Evolutionary conservation across 2,797 vertebrate species (phyloP).

Genomic region (Yasuhikotakia modesta): DNA sequence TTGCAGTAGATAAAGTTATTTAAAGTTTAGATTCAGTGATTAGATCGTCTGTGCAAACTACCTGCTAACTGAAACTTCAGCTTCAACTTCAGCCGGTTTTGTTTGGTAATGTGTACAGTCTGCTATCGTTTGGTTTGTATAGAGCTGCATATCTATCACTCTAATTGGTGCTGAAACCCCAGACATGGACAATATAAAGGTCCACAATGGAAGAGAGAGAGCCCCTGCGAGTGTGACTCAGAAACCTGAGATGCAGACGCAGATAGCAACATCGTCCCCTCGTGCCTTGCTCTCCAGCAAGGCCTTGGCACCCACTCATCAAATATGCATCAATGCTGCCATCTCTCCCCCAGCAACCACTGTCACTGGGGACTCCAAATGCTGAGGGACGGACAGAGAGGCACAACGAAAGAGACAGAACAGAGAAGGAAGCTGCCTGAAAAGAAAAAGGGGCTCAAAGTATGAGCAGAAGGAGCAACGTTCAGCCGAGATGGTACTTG

Average conservation of each 20-base stretch:
- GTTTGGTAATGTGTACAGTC: conserved; percentile 55
- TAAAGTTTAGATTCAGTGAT: neutral
- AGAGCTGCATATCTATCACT: conserved; percentile 57
- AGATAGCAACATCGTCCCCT: conserved; percentile 60
- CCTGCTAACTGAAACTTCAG: conserved; percentile 15
- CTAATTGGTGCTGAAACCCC: conserved; percentile 66
- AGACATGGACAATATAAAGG: conserved; percentile 59
- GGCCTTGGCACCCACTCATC: conserved; percentile 63
- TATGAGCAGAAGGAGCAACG: conserved; percentile 11
- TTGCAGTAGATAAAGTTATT: neutral
- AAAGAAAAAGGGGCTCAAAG: conserved; percentile 17
- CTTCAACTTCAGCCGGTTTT: conserved; percentile 28
- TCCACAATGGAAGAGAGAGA: conserved; percentile 57
- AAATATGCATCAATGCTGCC: conserved; percentile 64
- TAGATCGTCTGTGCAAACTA: neutral
- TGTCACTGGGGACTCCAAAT: conserved; percentile 53
- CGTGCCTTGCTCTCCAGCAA: conserved; percentile 55
- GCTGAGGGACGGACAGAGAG: conserved; percentile 42
- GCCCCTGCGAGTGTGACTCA: conserved; percentile 56
- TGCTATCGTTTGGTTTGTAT: conserved; percentile 53
- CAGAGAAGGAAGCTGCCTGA: conserved; percentile 19
- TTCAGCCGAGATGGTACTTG: conserved; percentile 20
- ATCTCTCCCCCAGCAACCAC: conserved; percentile 56
- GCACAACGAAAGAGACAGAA: conserved; percentile 34
- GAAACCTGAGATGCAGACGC: conserved; percentile 59